phyloP scores from a whole-genome alignment of 1,140 invertebrate genomes.

The Leguminivora glycinivorella region DNA sequence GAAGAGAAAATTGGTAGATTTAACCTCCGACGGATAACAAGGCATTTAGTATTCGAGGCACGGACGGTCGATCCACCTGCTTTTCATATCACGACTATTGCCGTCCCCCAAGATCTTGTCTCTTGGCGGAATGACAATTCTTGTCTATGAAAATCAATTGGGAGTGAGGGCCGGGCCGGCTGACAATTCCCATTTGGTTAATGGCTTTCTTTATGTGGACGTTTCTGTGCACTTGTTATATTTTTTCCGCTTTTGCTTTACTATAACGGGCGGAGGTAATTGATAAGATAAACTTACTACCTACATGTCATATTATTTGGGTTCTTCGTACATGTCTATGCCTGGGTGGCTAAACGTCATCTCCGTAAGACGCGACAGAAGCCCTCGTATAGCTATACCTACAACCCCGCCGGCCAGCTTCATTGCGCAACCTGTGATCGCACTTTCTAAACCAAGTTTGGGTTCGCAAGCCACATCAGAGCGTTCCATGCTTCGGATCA shows the following conservation, averaged over 20 bases:
- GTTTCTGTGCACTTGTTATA: slow-evolving; percentile 36
- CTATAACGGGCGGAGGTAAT: not conserved
- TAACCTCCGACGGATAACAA: slow-evolving; percentile 62
- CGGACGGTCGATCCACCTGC: slow-evolving; percentile 68
- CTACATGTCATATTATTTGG: too few species aligned
- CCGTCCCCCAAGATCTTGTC: slow-evolving; percentile 62
- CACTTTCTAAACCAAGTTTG: too few species aligned
- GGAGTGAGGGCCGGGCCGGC: slow-evolving; percentile 47
- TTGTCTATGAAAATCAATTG: slow-evolving; percentile 70
- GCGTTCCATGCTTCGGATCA: too few species aligned
- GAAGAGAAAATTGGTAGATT: slow-evolving; percentile 47
- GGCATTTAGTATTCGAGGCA: slow-evolving; percentile 70
- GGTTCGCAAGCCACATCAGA: too few species aligned
- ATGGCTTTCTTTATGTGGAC: slow-evolving; percentile 50
- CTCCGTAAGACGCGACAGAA: too few species aligned
- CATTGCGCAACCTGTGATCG: too few species aligned
- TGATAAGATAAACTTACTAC: too few species aligned
- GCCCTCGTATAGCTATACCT: too few species aligned
- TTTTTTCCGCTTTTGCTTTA: slow-evolving; percentile 35
- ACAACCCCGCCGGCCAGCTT: too few species aligned
- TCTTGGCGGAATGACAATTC: slow-evolving; percentile 64
- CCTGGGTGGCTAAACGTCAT: too few species aligned
- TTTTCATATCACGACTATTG: slow-evolving; percentile 75
- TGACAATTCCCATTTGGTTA: slow-evolving; percentile 63
- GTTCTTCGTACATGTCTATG: too few species aligned